Evolutionary conservation across 2,888 invertebrate genomes (phyloP).

Genomic region (Xylocampa areola): DNA sequence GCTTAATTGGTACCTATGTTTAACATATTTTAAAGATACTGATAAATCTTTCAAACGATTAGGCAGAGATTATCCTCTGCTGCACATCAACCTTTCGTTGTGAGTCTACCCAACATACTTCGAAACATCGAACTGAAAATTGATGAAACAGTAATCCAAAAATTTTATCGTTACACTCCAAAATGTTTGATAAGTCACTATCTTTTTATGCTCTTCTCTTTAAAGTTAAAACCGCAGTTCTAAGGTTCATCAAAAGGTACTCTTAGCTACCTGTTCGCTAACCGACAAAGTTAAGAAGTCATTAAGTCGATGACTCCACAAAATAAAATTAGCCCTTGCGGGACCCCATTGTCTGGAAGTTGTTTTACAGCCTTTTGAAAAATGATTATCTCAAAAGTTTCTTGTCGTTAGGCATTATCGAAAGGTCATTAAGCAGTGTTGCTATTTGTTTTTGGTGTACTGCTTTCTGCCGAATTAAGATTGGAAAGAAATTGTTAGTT

Average conservation of each 20-base stretch:
- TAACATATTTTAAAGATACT: too few species aligned
- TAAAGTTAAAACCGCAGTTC: constrained; percentile 16
- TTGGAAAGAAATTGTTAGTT: too few species aligned
- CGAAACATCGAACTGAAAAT: too few species aligned
- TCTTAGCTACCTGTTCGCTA: constrained; percentile 42
- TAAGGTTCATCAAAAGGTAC: constrained; percentile 34
- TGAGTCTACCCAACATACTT: too few species aligned
- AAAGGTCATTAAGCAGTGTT: constrained; percentile 31
- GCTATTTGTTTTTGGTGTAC: background rate
- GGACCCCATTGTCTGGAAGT: constrained; percentile 49
- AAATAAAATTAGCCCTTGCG: constrained; percentile 46
- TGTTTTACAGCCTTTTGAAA: constrained; percentile 65
- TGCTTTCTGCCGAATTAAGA: background rate
- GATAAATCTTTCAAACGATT: too few species aligned
- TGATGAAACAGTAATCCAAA: too few species aligned
- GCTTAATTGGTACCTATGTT: too few species aligned
- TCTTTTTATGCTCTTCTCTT: background rate
- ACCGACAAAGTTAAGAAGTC: constrained; percentile 54
- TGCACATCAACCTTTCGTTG: too few species aligned
- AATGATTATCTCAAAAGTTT: constrained; percentile 78
- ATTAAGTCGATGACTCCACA: constrained; percentile 56
- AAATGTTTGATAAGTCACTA: constrained; percentile 9
- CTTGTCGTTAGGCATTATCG: constrained; percentile 67
- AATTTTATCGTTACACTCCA: constrained; percentile 1
- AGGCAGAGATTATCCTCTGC: too few species aligned